phyloP scores from a whole-genome alignment of 2,888 invertebrate genomes.

The Troilus luridus region DNA sequence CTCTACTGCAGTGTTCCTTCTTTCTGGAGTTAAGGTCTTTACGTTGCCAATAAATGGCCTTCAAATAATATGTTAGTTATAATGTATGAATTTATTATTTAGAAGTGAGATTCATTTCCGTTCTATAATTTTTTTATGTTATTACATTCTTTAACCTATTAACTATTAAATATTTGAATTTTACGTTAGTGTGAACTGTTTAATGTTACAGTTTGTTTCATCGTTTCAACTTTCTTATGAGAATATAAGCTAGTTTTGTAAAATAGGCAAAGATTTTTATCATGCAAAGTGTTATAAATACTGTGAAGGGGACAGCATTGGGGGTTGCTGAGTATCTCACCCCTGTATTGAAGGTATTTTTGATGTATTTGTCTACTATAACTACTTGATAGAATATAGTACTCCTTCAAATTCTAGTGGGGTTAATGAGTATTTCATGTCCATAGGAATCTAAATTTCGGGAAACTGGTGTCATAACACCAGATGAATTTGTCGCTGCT shows the following conservation, averaged over 20 bases:
- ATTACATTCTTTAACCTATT: not conserved
- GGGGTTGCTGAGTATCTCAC: conserved; percentile 97
- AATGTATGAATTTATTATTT: not conserved
- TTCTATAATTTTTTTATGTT: not conserved
- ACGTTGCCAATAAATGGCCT: not conserved
- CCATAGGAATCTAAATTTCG: conserved; percentile 95
- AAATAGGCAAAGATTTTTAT: not conserved
- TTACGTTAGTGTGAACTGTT: not conserved
- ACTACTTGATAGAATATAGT: not conserved
- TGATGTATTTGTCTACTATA: not conserved
- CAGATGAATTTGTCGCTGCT: conserved; percentile 98
- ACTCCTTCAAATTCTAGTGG: not conserved
- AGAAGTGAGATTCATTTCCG: not conserved
- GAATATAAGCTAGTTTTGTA: not conserved
- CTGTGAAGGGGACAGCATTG: conserved; percentile 94
- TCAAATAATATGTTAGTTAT: not conserved
- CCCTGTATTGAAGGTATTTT: conserved; percentile 90
- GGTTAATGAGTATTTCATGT: not conserved
- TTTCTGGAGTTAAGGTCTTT: not conserved
- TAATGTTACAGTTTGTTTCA: not conserved
- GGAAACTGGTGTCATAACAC: conserved; percentile 98
- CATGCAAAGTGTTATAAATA: conserved; percentile 97
- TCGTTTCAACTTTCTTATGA: not conserved
- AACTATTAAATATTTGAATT: not conserved
- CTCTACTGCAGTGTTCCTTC: not conserved